Conservation (phyloP, 2,797 vertebrate species). For the Sebastiscus albofasciatus region DNA sequence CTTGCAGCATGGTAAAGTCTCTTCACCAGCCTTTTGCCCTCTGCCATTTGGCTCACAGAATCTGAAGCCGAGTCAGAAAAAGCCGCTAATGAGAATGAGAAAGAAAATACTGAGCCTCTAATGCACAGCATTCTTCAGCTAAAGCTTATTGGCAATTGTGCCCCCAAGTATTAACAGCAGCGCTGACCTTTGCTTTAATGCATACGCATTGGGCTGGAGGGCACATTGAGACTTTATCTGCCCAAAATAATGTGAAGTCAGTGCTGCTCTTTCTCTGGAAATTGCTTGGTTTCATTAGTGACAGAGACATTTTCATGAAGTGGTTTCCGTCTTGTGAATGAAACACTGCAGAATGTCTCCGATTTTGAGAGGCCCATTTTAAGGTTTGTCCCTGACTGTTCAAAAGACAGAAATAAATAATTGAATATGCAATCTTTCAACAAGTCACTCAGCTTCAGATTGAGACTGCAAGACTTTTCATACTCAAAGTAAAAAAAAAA, state of each 20-base stretch:
- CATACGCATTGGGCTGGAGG: slow-evolving; percentile 3
- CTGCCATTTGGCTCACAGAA: not conserved
- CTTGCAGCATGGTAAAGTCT: not conserved
- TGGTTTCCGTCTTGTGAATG: not conserved
- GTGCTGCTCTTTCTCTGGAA: slow-evolving; percentile 12
- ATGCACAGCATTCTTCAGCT: slow-evolving; percentile 12
- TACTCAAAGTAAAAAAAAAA: not conserved
- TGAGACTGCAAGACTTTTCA: not conserved
- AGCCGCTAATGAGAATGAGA: slow-evolving; percentile 18
- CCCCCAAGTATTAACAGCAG: slow-evolving; percentile 27
- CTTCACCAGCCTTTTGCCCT: not conserved
- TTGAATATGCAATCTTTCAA: not conserved
- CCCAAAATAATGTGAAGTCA: slow-evolving; percentile 9
- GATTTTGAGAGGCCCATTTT: not conserved
- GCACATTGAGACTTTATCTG: slow-evolving; percentile 8
- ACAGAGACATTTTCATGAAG: slow-evolving; percentile 1
- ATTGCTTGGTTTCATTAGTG: slow-evolving; percentile 4
- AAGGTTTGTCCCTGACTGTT: not conserved
- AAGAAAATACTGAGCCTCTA: slow-evolving; percentile 10
- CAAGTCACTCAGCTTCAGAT: not conserved
- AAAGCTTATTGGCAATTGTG: slow-evolving; percentile 9
- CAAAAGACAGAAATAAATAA: slow-evolving; percentile 28
- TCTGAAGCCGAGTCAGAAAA: slow-evolving; percentile 9
- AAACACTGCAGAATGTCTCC: not conserved
- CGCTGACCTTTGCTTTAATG: slow-evolving; percentile 48